phyloP scores from a whole-genome alignment of 2,113 vertebrate genomes.

The Erinaceus europaeus region DNA sequence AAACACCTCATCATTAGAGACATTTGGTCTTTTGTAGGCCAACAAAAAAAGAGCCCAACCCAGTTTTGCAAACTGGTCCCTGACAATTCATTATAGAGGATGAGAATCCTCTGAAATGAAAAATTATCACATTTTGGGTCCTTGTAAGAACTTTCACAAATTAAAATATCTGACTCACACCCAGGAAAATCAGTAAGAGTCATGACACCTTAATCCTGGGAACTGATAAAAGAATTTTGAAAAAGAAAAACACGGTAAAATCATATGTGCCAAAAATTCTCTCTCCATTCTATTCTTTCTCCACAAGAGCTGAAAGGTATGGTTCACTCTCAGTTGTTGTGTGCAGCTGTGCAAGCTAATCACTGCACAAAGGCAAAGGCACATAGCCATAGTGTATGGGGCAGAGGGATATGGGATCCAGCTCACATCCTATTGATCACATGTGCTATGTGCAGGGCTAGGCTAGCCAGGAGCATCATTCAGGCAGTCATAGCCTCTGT shows the following conservation, averaged over 20 bases:
- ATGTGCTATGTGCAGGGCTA: background rate
- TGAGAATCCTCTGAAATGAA: background rate
- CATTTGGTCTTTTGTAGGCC: slow-evolving; percentile 6
- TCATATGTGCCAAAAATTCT: background rate
- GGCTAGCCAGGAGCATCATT: background rate
- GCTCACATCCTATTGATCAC: accelerated
- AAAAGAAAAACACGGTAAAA: no score
- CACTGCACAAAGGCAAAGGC: background rate
- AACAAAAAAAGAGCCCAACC: background rate
- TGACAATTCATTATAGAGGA: background rate
- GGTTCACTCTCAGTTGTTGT: background rate
- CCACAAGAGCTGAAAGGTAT: background rate
- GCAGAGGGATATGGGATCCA: background rate
- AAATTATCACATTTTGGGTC: background rate
- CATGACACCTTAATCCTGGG: background rate
- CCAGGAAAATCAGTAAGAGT: background rate
- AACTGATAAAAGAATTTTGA: background rate
- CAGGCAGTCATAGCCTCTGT: background rate
- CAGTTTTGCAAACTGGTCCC: background rate
- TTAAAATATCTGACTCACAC: background rate
- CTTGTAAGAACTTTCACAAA: slow-evolving; percentile 7
- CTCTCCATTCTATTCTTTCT: background rate
- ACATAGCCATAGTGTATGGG: background rate
- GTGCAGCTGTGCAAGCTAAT: background rate
- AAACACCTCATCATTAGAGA: background rate